Evolutionary conservation across 2,113 vertebrate genomes (phyloP), one percentile per base, ranked within the genome.

Genomic region (Grammomys surdaster): DNA sequence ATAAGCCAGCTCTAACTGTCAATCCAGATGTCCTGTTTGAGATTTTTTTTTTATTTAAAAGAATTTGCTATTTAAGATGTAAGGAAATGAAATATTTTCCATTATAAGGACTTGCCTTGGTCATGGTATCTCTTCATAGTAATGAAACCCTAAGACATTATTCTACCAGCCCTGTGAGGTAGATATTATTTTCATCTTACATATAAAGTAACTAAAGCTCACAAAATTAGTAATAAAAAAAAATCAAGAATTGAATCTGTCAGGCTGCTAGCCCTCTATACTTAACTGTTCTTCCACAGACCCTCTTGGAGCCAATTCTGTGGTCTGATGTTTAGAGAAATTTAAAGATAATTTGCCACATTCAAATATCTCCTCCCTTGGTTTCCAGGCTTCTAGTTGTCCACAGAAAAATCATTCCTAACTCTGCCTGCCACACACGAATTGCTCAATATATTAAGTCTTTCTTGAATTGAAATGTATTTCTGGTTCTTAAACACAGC

Each of bases 401-500:
- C 60, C 85, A 93, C 78, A 93, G 76, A 88, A 96, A 94, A 70
- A 76, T 92, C 80, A 81, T 91, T 26, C 24, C 33, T 5, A 65
- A 76, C 17, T 95, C 81, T 90, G 56, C 19, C 31, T 89, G 54
- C 70, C 87, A 93, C 69, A 93, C 10, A 40, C 31, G 54, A 72
- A 10, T 72, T 93, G 60, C 77, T 81, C 90, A 43, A 81, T 85
- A 92, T 80, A 96, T 81, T 90, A 95, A 94, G 73, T 90, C 28
- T 14, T 84, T 19, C 89, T 91, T 91, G 67, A 92, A 88, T 7
- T 65, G 72, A 80, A 94, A 95, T 95, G 51, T 28, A 81, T 86
- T 95, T 97, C 78, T 95, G 76, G 40, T 40, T 84, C 31, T 89
- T 85, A 84, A 81, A 95, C 73, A 93, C 48, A 75, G 81, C 60